These are phyloP conservation scores for Drosophila erecta DNA, from an alignment of 1,140 invertebrate genomes.

Conservation along the genomic window DNA sequence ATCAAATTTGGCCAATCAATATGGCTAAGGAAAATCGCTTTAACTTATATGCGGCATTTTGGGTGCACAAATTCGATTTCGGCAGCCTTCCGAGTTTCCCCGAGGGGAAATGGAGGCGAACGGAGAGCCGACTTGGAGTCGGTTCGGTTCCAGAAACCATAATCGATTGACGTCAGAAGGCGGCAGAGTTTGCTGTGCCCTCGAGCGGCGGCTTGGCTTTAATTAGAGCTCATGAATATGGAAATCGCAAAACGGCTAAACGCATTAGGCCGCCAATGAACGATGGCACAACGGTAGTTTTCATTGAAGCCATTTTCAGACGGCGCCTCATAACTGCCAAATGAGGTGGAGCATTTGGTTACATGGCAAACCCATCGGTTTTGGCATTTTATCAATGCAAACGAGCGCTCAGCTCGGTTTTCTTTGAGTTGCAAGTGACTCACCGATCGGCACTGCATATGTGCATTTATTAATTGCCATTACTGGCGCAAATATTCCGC, in stretches of 20 bases:
- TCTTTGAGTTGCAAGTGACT: constrained; percentile 46
- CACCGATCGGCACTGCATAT: constrained; percentile 39
- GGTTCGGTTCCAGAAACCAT: constrained; percentile 14
- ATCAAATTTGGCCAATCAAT: constrained; percentile 76
- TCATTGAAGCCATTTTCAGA: constrained; percentile 19
- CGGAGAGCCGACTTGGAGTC: constrained; percentile 11
- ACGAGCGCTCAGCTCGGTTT: constrained; percentile 40
- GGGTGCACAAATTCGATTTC: constrained; percentile 54
- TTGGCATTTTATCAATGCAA: constrained; percentile 56
- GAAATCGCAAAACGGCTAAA: constrained; percentile 21
- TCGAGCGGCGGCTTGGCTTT: constrained; percentile 45
- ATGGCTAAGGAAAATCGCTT: constrained; percentile 60
- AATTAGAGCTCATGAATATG: constrained; percentile 67
- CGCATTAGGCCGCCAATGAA: constrained; percentile 32
- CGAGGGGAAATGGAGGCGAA: constrained; percentile 10
- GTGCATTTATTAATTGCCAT: constrained; percentile 61
- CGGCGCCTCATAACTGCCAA: constrained; percentile 33
- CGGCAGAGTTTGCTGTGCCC: constrained; percentile 19
- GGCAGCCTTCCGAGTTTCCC: constrained; percentile 19
- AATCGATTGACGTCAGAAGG: constrained; percentile 32
- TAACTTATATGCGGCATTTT: constrained; percentile 71
- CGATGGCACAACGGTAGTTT: constrained; percentile 44
- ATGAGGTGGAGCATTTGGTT: constrained; percentile 28
- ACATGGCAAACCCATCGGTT: constrained; percentile 70
- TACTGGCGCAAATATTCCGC: constrained; percentile 48